Conservation (phyloP, 2,888 invertebrate genomes). For the Drosophila affinis region DNA sequence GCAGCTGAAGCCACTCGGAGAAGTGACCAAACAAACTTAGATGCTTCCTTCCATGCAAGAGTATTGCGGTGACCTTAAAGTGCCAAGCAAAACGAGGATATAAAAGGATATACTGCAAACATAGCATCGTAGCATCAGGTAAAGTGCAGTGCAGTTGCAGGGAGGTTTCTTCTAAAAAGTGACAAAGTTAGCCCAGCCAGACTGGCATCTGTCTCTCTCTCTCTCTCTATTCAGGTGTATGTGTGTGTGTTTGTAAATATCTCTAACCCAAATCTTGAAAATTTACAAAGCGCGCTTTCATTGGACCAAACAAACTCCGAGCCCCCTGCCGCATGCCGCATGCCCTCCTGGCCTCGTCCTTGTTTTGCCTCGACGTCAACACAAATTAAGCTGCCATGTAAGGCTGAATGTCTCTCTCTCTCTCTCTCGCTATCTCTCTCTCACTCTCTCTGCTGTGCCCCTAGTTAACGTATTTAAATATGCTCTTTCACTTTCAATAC, state of each 20-base stretch:
- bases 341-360: constrained; percentile 5
- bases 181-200: constrained; percentile 49
- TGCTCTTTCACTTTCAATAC: constrained; percentile 79
- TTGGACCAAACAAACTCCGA: constrained; percentile 14
- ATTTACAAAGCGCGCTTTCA: constrained; percentile 70
- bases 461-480: constrained; percentile 68
- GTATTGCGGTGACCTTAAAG: constrained; percentile 55
- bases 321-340: not conserved
- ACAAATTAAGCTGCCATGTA: constrained; percentile 74
- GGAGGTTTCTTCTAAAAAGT: constrained; percentile 23
- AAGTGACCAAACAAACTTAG: constrained; percentile 38
- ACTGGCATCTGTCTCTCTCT: constrained; percentile 21
- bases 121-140: constrained; percentile 11
- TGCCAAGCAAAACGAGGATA: not conserved
- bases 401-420: constrained; percentile 36
- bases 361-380: constrained; percentile 61
- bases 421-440: not conserved
- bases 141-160: constrained; percentile 54
- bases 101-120: not conserved
- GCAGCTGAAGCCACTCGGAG: constrained; percentile 9
- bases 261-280: constrained; percentile 75
- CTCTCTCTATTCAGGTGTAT: constrained; percentile 3
- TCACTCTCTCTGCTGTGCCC: not conserved
- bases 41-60: constrained; percentile 1
- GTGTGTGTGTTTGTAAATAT: constrained; percentile 52